Evolutionary conservation across 2,113 vertebrate genomes (phyloP).

Genomic region (Capreolus pygargus): DNA sequence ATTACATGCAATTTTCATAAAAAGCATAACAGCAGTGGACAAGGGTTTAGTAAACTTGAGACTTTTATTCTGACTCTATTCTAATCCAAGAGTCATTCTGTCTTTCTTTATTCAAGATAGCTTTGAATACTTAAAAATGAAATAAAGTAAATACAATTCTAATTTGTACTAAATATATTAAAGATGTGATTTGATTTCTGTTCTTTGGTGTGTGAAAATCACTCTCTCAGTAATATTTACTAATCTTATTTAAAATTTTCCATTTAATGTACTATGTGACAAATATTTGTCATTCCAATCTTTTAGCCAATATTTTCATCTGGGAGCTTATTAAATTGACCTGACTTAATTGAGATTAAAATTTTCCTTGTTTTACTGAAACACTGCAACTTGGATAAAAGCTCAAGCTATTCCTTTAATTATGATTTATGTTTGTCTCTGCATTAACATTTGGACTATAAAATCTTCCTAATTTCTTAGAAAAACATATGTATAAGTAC

Average conservation of each 20-base stretch:
- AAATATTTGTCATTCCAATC: not conserved
- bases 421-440: not conserved
- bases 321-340: not conserved
- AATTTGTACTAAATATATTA: not conserved
- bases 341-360: not conserved
- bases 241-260: conserved; percentile 23
- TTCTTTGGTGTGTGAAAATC: not conserved
- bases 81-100: not conserved
- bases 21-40: not conserved
- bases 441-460: not conserved
- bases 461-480: not conserved
- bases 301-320: not conserved
- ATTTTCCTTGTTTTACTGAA: not conserved
- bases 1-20: not conserved
- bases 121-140: not conserved
- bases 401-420: not conserved
- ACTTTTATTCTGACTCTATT: not conserved
- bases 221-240: not conserved
- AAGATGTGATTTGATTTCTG: not conserved
- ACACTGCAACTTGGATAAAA: not conserved
- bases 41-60: not conserved
- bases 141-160: not conserved
- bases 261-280: not conserved
- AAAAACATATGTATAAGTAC: not conserved
- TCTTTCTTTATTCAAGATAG: not conserved